Conservation (phyloP, 2,888 invertebrate species). For the Euzophera pinguis region DNA sequence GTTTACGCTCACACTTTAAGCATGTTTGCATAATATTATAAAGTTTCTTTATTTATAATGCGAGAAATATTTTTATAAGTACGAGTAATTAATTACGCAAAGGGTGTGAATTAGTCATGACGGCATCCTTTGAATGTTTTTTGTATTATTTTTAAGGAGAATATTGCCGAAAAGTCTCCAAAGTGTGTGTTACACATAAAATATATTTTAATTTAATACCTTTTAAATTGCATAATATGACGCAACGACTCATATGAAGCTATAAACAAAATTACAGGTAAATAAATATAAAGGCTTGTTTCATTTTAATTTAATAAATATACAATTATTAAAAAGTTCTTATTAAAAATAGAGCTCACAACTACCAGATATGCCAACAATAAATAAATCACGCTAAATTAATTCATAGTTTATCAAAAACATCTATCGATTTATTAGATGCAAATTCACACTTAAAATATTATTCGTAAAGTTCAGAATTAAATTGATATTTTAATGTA, state of each 20-base stretch:
- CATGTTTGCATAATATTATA: not conserved
- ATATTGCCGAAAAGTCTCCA: no score
- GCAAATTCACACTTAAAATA: constrained; percentile 6
- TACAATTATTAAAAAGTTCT: no score
- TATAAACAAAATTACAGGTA: no score
- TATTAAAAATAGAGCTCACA: not conserved
- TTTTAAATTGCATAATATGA: no score
- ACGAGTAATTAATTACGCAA: not conserved
- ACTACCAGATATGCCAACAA: not conserved
- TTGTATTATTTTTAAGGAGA: not conserved
- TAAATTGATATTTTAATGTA: not conserved
- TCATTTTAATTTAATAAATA: no score
- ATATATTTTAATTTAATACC: no score
- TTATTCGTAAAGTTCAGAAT: constrained; percentile 2
- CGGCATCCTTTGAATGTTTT: not conserved
- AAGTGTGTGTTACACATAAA: no score
- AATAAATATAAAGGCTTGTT: no score
- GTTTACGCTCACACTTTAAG: not conserved
- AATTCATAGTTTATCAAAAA: not conserved
- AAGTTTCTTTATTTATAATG: not conserved
- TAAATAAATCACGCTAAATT: constrained; percentile 6
- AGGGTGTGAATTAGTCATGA: constrained; percentile 4
- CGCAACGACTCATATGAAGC: no score
- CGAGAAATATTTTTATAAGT: not conserved
- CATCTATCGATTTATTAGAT: not conserved